These are phyloP conservation scores for Luffia ferchaultella DNA, from an alignment of 2,888 invertebrate genomes.

Conservation along the genomic window DNA sequence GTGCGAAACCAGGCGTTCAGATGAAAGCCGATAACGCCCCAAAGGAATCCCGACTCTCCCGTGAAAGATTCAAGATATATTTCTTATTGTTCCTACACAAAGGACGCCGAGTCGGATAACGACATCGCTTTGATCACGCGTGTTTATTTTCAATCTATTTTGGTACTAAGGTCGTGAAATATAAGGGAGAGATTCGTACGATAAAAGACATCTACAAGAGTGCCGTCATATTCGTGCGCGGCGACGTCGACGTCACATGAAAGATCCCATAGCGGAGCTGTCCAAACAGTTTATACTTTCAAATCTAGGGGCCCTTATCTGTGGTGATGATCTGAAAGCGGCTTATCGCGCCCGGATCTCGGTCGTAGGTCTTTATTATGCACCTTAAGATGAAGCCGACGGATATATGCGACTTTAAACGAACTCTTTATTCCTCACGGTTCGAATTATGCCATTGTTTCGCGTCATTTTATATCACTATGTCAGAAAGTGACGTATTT, in stretches of 20 bases:
- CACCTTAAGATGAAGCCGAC: slow-evolving; percentile 27
- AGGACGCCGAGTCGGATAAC: slow-evolving; percentile 18
- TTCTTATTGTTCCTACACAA: slow-evolving; percentile 16
- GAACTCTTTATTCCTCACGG: slow-evolving; percentile 35
- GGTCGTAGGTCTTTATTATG: slow-evolving; percentile 63
- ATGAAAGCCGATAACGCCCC: slow-evolving; percentile 40
- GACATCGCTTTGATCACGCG: too few species aligned
- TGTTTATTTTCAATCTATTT: too few species aligned
- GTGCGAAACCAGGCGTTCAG: slow-evolving; percentile 49
- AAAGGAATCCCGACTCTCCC: slow-evolving; percentile 22
- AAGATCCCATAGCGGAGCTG: slow-evolving; percentile 59
- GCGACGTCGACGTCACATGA: slow-evolving; percentile 35
- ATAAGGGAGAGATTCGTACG: background rate
- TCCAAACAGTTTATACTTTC: slow-evolving; percentile 67
- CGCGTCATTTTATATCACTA: slow-evolving; percentile 37
- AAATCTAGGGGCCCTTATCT: slow-evolving; percentile 54
- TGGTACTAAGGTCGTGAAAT: background rate
- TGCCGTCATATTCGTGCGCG: slow-evolving; percentile 50
- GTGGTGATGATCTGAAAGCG: slow-evolving; percentile 56
- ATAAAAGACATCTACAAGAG: background rate
- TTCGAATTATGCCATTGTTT: slow-evolving; percentile 54
- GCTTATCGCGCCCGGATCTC: slow-evolving; percentile 48
- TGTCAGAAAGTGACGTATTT: slow-evolving; percentile 50
- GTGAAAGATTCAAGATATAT: slow-evolving; percentile 22
- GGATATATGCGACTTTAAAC: slow-evolving; percentile 12